Evolutionary conservation across 2,113 vertebrate genomes (phyloP), one percentile per base, ranked within the genome.

Genomic region (Nymphicus hollandicus): DNA sequence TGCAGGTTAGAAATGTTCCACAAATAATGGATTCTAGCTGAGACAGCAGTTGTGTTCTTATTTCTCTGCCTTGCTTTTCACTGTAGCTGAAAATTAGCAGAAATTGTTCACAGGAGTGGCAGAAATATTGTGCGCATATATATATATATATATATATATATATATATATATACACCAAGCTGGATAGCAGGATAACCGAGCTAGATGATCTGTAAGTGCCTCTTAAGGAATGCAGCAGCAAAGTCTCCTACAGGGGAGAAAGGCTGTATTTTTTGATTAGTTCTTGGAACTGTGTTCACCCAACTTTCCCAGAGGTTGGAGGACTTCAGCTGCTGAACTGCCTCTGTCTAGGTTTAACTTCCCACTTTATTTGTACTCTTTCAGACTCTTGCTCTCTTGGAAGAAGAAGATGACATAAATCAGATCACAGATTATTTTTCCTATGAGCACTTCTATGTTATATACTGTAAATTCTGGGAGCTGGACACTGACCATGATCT

Each of bases 401-500:
- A 99, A 96, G 99, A 99, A 97, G 99, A 99, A 84, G 99, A 99
- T 88, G 99, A 99, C 96, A 99, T 99, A 97, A 99, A 99, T 97
- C 99, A 99, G 98, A 99, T 99, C 97, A 99, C 99, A 63, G 99
- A 99, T 98, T 99, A 99, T 98, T 99, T 99, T 98, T 99, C 99
- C 87, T 99, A 99, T 3, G 99, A 99, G 94, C 99, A 99, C 94
- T 99, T 99, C 97, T 99, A 99, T 93, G 99, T 99, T 83, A 99
- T 99, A 98, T 99, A 99, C 97, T 99, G 99, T 98, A 99, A 99
- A 97, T 99, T 99, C 97, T 99, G 99, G 99, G 99, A 99, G 97
- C 98, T 99, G 97, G 99, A 99, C 98, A 98, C 98, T 81, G 99
- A 99, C 96, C 99, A 99, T 33, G 99, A 99, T 95, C 98, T 99